phyloP scores from a whole-genome alignment of 2,797 vertebrate genomes.

The Menidia menidia region DNA sequence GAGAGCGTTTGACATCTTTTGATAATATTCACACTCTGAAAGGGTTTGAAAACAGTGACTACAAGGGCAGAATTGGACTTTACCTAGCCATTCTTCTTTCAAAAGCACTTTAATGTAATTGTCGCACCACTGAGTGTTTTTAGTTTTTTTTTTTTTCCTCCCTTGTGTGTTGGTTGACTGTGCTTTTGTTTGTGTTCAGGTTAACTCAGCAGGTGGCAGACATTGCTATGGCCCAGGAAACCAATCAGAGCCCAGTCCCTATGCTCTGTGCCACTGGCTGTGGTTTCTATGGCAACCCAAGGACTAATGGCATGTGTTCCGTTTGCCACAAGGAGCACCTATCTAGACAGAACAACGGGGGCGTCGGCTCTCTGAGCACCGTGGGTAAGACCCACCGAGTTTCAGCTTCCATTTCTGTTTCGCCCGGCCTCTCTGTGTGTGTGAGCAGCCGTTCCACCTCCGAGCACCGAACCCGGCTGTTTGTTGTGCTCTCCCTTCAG shows the following conservation, averaged over 20 bases:
- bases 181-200: constrained; percentile 46
- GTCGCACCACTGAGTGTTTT: background rate
- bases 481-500: constrained; percentile 54
- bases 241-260: constrained; percentile 90
- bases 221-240: constrained; percentile 88
- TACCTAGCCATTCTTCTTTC: background rate
- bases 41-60: background rate
- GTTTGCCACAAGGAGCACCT: constrained; percentile 92
- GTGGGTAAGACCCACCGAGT: constrained; percentile 77
- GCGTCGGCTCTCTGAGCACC: constrained; percentile 79
- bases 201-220: constrained; percentile 48
- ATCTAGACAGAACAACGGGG: constrained; percentile 88
- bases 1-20: too few relatives aligned
- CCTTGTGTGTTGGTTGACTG: background rate
- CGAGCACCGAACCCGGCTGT: background rate
- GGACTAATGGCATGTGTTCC: constrained; percentile 92
- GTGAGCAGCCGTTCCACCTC: background rate
- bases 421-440: background rate
- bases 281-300: constrained; percentile 91
- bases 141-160: background rate
- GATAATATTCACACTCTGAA: too few relatives aligned
- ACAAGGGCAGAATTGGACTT: background rate
- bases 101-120: background rate
- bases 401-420: background rate
- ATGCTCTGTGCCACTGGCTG: constrained; percentile 90